phyloP scores from a whole-genome alignment of 2,113 vertebrate genomes.

The Capreolus pygargus region DNA sequence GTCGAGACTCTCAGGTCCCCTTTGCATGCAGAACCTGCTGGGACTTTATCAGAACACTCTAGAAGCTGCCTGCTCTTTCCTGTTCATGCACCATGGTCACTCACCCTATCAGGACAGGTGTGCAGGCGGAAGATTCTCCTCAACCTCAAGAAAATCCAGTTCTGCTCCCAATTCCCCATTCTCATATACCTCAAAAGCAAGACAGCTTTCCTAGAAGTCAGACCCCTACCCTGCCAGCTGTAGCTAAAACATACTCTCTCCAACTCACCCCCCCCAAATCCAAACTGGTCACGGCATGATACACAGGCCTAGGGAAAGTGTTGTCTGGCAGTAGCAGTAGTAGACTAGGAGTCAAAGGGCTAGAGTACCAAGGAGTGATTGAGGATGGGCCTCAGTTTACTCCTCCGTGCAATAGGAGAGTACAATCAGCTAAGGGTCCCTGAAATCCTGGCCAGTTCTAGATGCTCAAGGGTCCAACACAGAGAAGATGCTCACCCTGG shows the following conservation, averaged over 20 bases:
- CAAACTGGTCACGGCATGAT: not conserved
- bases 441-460: not conserved
- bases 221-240: not conserved
- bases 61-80: not conserved
- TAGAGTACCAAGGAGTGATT: not conserved
- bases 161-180: not conserved
- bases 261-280: not conserved
- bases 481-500: not conserved
- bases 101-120: not conserved
- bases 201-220: not conserved
- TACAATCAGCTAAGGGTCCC: not conserved
- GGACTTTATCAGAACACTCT: not conserved
- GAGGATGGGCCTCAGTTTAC: not conserved
- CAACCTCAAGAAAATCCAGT: not conserved
- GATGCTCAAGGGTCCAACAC: not conserved
- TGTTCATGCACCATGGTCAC: fast-evolving
- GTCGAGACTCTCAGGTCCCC: not conserved
- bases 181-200: not conserved
- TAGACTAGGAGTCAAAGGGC: not conserved
- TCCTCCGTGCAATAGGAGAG: not conserved
- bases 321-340: not conserved
- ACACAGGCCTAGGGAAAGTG: not conserved
- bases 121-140: not conserved
- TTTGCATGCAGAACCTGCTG: not conserved
- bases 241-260: not conserved